Percentiles rank a stretch among this genome's conserved stretches.
Evolutionary conservation across 2,888 invertebrate species (phyloP).

Genomic region (Molanna angustata): DNA sequence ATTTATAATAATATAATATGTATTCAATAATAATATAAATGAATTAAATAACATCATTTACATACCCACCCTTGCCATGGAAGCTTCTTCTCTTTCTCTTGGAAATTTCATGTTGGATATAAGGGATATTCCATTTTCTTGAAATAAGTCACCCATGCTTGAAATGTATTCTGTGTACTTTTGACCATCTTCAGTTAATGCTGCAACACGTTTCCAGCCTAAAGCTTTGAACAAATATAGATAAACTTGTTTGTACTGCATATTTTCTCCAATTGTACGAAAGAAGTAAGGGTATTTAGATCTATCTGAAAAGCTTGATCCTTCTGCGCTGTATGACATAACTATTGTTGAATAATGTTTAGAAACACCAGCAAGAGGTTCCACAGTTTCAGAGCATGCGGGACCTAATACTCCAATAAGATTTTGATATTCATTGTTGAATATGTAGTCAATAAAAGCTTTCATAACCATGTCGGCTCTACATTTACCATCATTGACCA

Average conservation of each 20-base stretch:
- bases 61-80: constrained; percentile 57
- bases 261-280: constrained; percentile 75
- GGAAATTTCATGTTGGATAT: constrained; percentile 69
- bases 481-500: constrained; percentile 65
- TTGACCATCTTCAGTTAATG: constrained; percentile 76
- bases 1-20: background rate
- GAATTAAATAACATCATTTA: constrained; percentile 3
- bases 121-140: constrained; percentile 60
- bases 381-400: constrained; percentile 78
- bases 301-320: constrained; percentile 67
- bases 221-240: constrained; percentile 53
- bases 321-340: constrained; percentile 78
- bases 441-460: constrained; percentile 68
- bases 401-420: constrained; percentile 75
- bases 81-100: constrained; percentile 50
- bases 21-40: background rate
- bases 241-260: constrained; percentile 57
- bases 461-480: constrained; percentile 71
- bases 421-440: constrained; percentile 51
- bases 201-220: constrained; percentile 70
- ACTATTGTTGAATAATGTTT: constrained; percentile 69
- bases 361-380: constrained; percentile 74
- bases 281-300: constrained; percentile 75
- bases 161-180: constrained; percentile 76
- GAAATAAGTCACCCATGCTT: constrained; percentile 63